These are phyloP conservation scores for Chionodraco myersi DNA, from an alignment of 2,113 vertebrate genomes.

Conservation along the genomic window DNA sequence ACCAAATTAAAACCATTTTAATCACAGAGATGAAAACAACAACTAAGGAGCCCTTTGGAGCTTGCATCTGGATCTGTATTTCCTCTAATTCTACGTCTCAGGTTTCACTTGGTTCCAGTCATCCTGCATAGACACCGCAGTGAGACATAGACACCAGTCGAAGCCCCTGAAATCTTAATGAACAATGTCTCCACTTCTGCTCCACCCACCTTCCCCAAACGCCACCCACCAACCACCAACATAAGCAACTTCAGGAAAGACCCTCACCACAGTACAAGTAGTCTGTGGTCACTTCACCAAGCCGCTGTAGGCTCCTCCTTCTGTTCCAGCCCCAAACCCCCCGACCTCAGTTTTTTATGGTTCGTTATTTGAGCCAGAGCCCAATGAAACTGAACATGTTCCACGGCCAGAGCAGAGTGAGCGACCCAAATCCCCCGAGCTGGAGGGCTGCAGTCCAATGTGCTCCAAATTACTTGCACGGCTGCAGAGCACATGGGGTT, in stretches of 20 bases:
- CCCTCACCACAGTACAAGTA: constrained; percentile 76
- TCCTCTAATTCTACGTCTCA: constrained; percentile 58
- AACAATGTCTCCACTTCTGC: constrained; percentile 72
- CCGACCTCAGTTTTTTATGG: constrained; percentile 62
- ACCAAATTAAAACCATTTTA: constrained; percentile 32
- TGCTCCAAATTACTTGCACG: constrained; percentile 75
- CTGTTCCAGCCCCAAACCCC: constrained; percentile 59
- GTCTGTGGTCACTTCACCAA: constrained; percentile 64
- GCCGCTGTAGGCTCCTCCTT: constrained; percentile 46
- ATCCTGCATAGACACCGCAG: constrained; percentile 52
- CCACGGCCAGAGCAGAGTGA: constrained; percentile 45
- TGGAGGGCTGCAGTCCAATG: constrained; percentile 61
- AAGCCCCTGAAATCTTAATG: constrained; percentile 68
- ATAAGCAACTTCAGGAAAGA: constrained; percentile 76
- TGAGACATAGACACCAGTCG: constrained; percentile 50
- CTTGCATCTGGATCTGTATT: constrained; percentile 15
- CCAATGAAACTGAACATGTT: constrained; percentile 61
- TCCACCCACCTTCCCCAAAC: constrained; percentile 54
- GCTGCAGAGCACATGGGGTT: constrained; percentile 75
- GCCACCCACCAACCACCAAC: constrained; percentile 68
- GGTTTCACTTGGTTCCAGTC: constrained; percentile 68
- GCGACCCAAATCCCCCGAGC: constrained; percentile 48
- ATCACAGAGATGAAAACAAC: constrained; percentile 18
- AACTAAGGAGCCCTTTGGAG: constrained; percentile 5
- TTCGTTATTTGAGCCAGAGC: constrained; percentile 65